Evolutionary conservation across 2,113 vertebrate genomes (phyloP).

Genomic region (Scalopus aquaticus): DNA sequence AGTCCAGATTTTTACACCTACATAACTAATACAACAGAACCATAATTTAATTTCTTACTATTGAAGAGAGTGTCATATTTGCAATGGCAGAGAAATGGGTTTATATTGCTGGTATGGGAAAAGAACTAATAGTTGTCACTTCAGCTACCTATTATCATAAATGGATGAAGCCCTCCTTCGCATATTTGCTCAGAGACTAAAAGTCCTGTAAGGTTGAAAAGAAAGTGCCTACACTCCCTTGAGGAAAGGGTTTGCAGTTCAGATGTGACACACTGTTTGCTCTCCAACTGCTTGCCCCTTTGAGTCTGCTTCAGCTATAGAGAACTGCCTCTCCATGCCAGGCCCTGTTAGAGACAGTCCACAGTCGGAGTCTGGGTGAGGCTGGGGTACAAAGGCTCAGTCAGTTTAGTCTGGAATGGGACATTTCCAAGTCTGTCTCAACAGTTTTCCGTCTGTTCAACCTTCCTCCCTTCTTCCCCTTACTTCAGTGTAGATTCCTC

Average conservation of each 20-base stretch:
- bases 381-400: neutral
- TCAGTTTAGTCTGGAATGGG: neutral
- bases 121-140: neutral
- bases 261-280: neutral
- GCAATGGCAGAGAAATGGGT: conserved; percentile 41
- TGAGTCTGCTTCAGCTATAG: neutral
- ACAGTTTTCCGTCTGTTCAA: neutral
- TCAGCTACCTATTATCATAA: neutral
- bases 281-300: neutral
- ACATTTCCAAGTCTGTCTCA: neutral
- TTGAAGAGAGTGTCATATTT: conserved; percentile 45
- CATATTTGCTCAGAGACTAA: neutral
- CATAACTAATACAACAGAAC: neutral
- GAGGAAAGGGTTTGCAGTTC: neutral
- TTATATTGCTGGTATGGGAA: neutral
- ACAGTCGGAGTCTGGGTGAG: neutral
- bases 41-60: conserved; percentile 19
- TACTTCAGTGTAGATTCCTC: neutral
- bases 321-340: neutral
- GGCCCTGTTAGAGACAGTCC: neutral
- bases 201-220: neutral
- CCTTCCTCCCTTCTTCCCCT: neutral
- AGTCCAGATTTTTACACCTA: neutral
- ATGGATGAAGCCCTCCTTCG: neutral
- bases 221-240: neutral